Evolutionary conservation across 2,797 vertebrate genomes (phyloP).

Genomic region (Cottoperca gobio): DNA sequence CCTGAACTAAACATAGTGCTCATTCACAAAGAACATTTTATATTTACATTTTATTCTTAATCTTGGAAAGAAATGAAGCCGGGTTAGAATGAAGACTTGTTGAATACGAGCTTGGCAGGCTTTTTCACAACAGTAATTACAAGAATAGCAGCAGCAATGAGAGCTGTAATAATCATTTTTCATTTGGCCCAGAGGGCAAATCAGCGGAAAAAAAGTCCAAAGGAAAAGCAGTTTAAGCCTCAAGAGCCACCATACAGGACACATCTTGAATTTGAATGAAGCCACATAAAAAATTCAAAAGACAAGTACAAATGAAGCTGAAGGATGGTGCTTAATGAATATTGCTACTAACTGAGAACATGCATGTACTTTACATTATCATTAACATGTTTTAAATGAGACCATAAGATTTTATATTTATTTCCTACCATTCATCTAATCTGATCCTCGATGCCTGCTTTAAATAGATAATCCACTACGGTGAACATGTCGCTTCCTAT

Average conservation of each 20-base stretch:
- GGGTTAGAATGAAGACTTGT: not conserved
- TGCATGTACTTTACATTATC: not conserved
- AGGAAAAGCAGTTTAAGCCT: not conserved
- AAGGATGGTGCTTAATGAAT: constrained; percentile 17
- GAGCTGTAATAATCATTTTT: not conserved
- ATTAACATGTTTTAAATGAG: constrained; percentile 3
- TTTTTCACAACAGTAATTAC: not conserved
- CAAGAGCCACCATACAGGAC: not conserved
- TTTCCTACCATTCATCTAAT: not conserved
- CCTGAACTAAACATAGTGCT: not conserved
- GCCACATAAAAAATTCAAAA: constrained; percentile 32
- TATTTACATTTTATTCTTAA: too few relatives aligned
- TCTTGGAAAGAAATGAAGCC: not conserved
- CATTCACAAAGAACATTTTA: not conserved
- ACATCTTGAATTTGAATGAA: constrained; percentile 32
- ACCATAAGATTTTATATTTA: not conserved
- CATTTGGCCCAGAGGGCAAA: constrained; percentile 8
- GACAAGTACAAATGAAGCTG: not conserved
- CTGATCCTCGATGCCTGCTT: not conserved
- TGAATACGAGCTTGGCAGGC: not conserved
- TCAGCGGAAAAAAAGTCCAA: not conserved
- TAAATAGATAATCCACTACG: constrained; percentile 3
- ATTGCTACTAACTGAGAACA: not conserved
- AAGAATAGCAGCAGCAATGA: not conserved
- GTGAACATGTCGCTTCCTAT: not conserved